Percentiles rank a stretch among this genome's conserved stretches.
Evolutionary conservation across 2,113 vertebrate genomes (phyloP).

Genomic region (Heterocephalus glaber): DNA sequence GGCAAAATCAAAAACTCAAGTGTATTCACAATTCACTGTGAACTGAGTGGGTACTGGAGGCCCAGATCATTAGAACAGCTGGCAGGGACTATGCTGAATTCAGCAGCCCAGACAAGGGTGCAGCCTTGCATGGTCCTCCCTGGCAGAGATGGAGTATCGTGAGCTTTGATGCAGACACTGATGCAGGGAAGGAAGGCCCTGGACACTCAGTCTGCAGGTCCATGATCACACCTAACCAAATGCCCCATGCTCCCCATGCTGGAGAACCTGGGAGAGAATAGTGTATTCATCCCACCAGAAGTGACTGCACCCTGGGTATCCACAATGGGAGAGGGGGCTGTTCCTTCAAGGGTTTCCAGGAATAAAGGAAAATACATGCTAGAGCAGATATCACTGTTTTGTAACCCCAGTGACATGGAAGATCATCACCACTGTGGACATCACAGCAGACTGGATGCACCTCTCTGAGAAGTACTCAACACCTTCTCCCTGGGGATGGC

Average conservation of each 20-base stretch:
- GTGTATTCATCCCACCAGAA: not conserved
- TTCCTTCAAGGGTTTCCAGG: not conserved
- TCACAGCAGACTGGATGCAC: not conserved
- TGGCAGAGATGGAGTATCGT: not conserved
- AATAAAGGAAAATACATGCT: not conserved
- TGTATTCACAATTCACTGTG: not conserved
- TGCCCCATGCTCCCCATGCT: not conserved
- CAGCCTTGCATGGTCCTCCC: not conserved
- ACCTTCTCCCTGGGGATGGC: not conserved
- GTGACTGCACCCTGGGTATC: not conserved
- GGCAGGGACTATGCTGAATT: not conserved
- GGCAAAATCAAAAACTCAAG: too few species aligned
- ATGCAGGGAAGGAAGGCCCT: not conserved
- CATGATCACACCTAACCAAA: not conserved
- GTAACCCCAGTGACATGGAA: not conserved
- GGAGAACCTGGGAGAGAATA: not conserved
- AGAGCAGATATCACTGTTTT: not conserved
- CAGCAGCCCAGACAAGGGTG: not conserved
- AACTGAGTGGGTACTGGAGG: not conserved
- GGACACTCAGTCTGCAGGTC: not conserved
- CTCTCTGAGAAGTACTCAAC: not conserved
- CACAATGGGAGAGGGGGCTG: not conserved
- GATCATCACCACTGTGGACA: not conserved
- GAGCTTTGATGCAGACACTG: not conserved
- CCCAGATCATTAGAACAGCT: not conserved